These are phyloP conservation scores for Potorous gilbertii DNA, from an alignment of 2,797 vertebrate species.

Conservation along the genomic window DNA sequence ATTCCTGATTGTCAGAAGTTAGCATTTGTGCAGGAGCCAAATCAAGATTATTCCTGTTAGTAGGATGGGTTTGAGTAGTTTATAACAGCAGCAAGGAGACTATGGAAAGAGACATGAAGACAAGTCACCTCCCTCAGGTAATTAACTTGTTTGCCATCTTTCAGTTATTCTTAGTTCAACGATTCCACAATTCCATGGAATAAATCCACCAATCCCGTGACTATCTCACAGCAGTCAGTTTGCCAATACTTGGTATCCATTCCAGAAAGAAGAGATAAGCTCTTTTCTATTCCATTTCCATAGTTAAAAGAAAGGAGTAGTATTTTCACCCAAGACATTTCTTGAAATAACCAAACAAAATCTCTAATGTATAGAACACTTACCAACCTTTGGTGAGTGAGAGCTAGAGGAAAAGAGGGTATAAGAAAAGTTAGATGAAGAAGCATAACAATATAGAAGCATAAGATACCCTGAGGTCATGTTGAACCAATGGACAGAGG, in stretches of 20 bases:
- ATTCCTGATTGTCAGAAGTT: neutral
- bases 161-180: neutral
- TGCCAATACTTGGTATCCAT: neutral
- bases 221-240: neutral
- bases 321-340: neutral
- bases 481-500: neutral
- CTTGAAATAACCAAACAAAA: constrained; percentile 5
- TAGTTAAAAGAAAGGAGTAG: neutral
- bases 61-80: neutral
- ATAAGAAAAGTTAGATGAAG: constrained; percentile 6
- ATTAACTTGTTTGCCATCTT: neutral
- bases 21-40: neutral
- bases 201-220: neutral
- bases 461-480: constrained; percentile 17
- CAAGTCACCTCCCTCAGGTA: neutral
- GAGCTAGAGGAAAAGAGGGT: neutral
- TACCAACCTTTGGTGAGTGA: neutral
- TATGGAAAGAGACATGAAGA: neutral
- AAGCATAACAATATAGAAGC: neutral
- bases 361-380: neutral
- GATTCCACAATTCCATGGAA: neutral
- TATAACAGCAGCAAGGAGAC: neutral
- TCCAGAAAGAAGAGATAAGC: neutral
- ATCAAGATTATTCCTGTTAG: neutral
- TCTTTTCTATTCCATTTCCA: neutral